Evolutionary conservation across 2,113 vertebrate genomes (phyloP).

Genomic region (Peucedramus taeniatus): DNA sequence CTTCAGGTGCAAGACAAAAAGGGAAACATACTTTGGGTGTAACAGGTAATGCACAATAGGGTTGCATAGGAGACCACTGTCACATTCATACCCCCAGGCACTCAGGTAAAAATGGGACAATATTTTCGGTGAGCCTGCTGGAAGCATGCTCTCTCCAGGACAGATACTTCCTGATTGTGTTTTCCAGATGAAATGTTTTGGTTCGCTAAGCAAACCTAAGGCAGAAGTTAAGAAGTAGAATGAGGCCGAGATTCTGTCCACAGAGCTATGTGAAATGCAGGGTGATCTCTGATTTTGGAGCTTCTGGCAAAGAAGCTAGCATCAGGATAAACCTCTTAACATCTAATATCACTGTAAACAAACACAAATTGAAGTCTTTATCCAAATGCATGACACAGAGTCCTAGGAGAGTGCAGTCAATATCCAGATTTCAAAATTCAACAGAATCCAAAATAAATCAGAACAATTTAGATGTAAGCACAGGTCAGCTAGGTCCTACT

Average conservation of each 20-base stretch:
- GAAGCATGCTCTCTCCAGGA: not conserved
- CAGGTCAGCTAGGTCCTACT: not conserved
- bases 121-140: not conserved
- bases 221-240: not conserved
- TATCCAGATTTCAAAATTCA: not conserved
- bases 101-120: accelerated
- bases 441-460: not conserved
- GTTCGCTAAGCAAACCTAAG: not conserved
- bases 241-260: not conserved
- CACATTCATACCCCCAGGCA: not conserved
- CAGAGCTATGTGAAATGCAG: not conserved
- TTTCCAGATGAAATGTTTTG: not conserved
- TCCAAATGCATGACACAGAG: not conserved
- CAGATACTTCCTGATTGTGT: not conserved
- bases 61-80: not conserved
- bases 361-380: not conserved
- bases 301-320: not conserved
- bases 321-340: conserved; percentile 30
- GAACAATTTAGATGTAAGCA: not conserved
- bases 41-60: not conserved
- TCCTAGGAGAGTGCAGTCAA: not conserved
- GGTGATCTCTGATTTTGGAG: not conserved
- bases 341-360: not conserved
- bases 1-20: not conserved
- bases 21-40: not conserved